phyloP scores from a whole-genome alignment of 1,140 invertebrate species.

The Marisa cornuarietis region DNA sequence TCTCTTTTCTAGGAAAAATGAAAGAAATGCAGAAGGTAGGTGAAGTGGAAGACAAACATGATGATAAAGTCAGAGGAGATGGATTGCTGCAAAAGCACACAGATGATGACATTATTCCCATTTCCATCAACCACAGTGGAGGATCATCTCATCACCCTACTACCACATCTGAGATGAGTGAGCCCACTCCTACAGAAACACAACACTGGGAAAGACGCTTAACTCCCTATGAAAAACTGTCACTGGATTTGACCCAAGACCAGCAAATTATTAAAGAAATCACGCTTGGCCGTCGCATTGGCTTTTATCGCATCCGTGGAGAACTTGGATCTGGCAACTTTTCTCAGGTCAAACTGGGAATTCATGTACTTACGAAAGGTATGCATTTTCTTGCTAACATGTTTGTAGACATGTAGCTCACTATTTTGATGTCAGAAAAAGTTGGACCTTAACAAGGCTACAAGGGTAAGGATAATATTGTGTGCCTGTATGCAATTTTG shows the following conservation, averaged over 20 bases:
- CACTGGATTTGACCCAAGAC: slow-evolving; percentile 63
- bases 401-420: too few species aligned
- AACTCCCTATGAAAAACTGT: slow-evolving; percentile 54
- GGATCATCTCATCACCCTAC: neutral
- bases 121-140: too few species aligned
- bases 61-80: too few species aligned
- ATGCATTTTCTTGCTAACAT: slow-evolving; percentile 54
- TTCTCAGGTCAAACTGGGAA: slow-evolving; percentile 86
- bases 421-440: neutral
- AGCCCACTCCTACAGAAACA: neutral
- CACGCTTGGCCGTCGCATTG: slow-evolving; percentile 74
- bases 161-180: slow-evolving; percentile 1
- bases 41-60: too few species aligned
- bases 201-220: slow-evolving; percentile 29
- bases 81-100: neutral
- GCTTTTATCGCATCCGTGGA: slow-evolving; percentile 76
- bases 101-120: neutral
- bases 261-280: slow-evolving; percentile 72
- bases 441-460: neutral
- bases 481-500: neutral
- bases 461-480: neutral
- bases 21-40: too few species aligned
- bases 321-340: slow-evolving; percentile 88
- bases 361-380: slow-evolving; percentile 86
- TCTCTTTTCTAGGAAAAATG: too few species aligned